These are phyloP conservation scores for Zaprionus tsacasi DNA, from an alignment of 1,140 invertebrate genomes.

Conservation along the genomic window DNA sequence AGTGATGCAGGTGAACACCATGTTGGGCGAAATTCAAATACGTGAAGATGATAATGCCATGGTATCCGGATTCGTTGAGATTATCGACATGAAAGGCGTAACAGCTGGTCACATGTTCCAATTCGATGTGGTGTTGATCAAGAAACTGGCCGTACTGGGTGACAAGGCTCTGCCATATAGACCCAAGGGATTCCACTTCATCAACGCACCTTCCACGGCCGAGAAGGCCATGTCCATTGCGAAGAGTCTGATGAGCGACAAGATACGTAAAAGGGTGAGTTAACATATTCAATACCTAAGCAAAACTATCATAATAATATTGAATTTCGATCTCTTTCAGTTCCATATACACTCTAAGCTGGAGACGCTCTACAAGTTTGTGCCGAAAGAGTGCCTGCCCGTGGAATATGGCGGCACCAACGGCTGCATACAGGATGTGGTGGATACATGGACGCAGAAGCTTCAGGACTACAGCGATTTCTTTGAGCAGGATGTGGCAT, in stretches of 20 bases:
- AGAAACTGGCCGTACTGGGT: slow-evolving; percentile 84
- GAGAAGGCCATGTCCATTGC: slow-evolving; percentile 85
- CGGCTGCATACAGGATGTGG: slow-evolving; percentile 83
- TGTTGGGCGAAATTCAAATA: slow-evolving; percentile 84
- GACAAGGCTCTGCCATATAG: slow-evolving; percentile 86
- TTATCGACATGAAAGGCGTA: slow-evolving; percentile 85
- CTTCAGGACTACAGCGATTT: slow-evolving; percentile 84
- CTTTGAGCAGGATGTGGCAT: slow-evolving; percentile 86
- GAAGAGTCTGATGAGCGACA: slow-evolving; percentile 85
- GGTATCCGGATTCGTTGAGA: slow-evolving; percentile 84
- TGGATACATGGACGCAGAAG: slow-evolving; percentile 86
- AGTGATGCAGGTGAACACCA: slow-evolving; percentile 83
- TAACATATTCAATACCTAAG: not conserved
- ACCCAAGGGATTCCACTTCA: slow-evolving; percentile 85
- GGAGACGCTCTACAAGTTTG: slow-evolving; percentile 84
- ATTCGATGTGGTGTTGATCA: slow-evolving; percentile 85
- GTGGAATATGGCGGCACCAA: slow-evolving; percentile 86
- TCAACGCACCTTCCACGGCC: slow-evolving; percentile 85
- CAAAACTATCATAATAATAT: not conserved
- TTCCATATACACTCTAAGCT: slow-evolving; percentile 86
- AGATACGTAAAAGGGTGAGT: slow-evolving; percentile 85
- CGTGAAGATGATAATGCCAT: slow-evolving; percentile 84
- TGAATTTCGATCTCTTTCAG: slow-evolving; percentile 17
- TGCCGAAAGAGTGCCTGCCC: slow-evolving; percentile 86
- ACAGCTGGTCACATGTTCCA: slow-evolving; percentile 85